phyloP scores from a whole-genome alignment of 2,113 vertebrate genomes.

The Macrotus californicus region DNA sequence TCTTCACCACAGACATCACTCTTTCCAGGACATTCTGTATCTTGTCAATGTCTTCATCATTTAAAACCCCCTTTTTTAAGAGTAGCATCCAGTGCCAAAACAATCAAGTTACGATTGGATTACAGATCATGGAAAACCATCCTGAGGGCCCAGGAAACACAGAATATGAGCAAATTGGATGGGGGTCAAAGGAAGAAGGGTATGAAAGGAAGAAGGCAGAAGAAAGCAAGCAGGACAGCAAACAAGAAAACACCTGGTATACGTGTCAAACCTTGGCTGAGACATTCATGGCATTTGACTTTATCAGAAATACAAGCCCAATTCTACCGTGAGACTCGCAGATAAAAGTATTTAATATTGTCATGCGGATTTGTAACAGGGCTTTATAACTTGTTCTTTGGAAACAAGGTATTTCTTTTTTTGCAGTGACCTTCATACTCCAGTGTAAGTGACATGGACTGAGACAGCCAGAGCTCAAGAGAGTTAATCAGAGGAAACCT shows the following conservation, averaged over 20 bases:
- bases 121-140: background rate
- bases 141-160: background rate
- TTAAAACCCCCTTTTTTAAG: background rate
- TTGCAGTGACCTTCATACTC: constrained; percentile 9
- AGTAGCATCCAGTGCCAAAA: background rate
- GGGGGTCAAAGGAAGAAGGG: background rate
- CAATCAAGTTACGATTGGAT: background rate
- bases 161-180: background rate
- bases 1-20: background rate
- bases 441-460: background rate
- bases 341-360: constrained; percentile 29
- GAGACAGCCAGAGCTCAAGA: background rate
- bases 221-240: background rate
- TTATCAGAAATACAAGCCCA: constrained; percentile 12
- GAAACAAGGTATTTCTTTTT: background rate
- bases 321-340: background rate
- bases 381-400: background rate
- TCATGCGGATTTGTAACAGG: background rate
- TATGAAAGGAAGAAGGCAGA: background rate
- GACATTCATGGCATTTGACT: background rate
- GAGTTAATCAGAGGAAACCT: background rate
- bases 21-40: background rate
- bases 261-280: background rate
- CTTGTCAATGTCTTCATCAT: background rate
- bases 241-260: too few relatives aligned